Conservation (phyloP, 2,113 vertebrate genomes). For the Rhinichthys klamathensis region DNA sequence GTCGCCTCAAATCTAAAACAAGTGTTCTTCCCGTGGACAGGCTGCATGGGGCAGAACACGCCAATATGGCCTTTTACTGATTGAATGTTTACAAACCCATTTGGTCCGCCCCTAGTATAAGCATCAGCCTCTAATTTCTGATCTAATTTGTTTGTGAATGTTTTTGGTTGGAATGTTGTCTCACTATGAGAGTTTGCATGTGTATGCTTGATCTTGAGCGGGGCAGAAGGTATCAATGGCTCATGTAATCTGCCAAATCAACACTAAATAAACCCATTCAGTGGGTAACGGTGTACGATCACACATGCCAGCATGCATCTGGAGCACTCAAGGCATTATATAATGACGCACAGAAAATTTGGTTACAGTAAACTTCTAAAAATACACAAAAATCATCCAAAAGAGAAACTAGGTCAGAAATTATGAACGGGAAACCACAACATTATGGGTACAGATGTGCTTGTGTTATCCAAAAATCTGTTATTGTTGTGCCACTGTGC, state of each 20-base stretch:
- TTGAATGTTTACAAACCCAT: conserved; percentile 72
- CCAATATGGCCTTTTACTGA: conserved; percentile 51
- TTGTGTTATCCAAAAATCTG: not conserved
- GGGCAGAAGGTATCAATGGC: conserved; percentile 44
- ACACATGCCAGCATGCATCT: conserved; percentile 68
- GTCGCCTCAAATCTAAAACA: conserved; percentile 66
- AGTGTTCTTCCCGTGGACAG: conserved; percentile 51
- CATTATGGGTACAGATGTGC: not conserved
- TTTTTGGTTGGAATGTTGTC: conserved; percentile 59
- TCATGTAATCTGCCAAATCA: conserved; percentile 66
- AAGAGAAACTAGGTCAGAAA: not conserved
- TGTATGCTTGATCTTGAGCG: conserved; percentile 44
- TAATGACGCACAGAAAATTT: not conserved
- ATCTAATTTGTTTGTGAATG: conserved; percentile 54
- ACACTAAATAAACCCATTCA: conserved; percentile 74
- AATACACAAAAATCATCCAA: not conserved
- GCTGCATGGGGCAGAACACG: conserved; percentile 32
- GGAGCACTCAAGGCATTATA: conserved; percentile 57
- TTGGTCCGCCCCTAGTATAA: conserved; percentile 51
- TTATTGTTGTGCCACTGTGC: not conserved
- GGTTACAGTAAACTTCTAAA: not conserved
- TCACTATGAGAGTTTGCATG: conserved; percentile 57
- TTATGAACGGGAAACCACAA: not conserved
- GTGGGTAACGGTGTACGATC: conserved; percentile 56
- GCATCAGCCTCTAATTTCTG: conserved; percentile 52